Evolutionary conservation across 2,888 invertebrate genomes (phyloP).

Genomic region (Drosophila paracracens): DNA sequence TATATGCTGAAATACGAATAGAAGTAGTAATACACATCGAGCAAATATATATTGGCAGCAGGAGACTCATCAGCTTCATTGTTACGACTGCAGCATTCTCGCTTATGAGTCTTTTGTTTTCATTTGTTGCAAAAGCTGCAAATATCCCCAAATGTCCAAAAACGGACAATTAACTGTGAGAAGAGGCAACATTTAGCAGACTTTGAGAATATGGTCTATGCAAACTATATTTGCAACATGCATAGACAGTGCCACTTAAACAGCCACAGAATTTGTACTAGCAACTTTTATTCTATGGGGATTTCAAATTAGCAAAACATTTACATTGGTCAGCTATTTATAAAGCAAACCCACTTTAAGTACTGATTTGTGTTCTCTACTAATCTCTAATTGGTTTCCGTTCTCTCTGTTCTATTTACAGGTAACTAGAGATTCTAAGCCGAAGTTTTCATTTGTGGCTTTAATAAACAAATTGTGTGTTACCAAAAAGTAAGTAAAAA

Average conservation of each 20-base stretch:
- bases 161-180: background rate
- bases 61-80: background rate
- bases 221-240: background rate
- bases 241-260: background rate
- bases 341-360: constrained; percentile 23
- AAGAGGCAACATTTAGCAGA: background rate
- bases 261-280: background rate
- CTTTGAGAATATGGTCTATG: background rate
- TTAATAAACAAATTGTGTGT: constrained; percentile 56
- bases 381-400: constrained; percentile 14
- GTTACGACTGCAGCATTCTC: background rate
- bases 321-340: background rate
- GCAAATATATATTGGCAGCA: background rate
- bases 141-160: background rate
- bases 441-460: constrained; percentile 19
- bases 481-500: constrained; percentile 2
- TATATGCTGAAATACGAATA: background rate
- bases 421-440: constrained; percentile 54
- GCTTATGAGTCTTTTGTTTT: background rate
- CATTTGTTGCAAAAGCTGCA: background rate
- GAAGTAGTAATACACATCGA: background rate
- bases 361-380: constrained; percentile 47
- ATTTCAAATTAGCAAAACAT: background rate
- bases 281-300: background rate
- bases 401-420: constrained; percentile 45